Percentiles rank a stretch among this genome's conserved stretches.
Conservation (phyloP, 2,888 invertebrate species). For the Oligia fasciuncula region DNA sequence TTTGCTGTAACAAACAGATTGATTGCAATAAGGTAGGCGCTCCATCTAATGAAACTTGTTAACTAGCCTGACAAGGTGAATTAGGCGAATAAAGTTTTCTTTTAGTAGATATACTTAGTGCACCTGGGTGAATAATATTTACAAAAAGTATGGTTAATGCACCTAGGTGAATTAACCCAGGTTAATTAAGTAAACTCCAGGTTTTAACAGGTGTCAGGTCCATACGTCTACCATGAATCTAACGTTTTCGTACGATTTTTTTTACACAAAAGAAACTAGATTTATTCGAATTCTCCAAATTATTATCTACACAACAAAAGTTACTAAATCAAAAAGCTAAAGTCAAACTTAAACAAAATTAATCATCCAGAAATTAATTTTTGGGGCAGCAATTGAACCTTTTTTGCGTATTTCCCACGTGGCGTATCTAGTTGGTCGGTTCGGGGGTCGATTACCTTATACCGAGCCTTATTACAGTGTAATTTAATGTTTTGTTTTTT, state of each 20-base stretch:
- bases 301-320: conserved; percentile 19
- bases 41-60: no score
- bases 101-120: no score
- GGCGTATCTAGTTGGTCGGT: conserved; percentile 79
- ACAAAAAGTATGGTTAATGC: no score
- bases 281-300: neutral
- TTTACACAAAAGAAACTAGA: neutral
- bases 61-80: no score
- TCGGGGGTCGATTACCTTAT: conserved; percentile 85
- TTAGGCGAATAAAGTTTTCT: no score
- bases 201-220: neutral
- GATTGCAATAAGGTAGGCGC: neutral
- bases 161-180: no score
- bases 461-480: conserved; percentile 85
- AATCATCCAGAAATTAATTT: conserved; percentile 68
- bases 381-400: conserved; percentile 66
- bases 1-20: neutral
- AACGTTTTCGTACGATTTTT: neutral
- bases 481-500: conserved; percentile 87
- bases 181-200: no score
- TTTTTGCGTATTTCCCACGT: conserved; percentile 87
- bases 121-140: no score
- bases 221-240: no score
- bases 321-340: conserved; percentile 52
- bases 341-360: conserved; percentile 66